Percentiles rank a stretch among this genome's conserved stretches.
phyloP scores from a whole-genome alignment of 2,888 invertebrate genomes.

The Ormyrus thymus region DNA sequence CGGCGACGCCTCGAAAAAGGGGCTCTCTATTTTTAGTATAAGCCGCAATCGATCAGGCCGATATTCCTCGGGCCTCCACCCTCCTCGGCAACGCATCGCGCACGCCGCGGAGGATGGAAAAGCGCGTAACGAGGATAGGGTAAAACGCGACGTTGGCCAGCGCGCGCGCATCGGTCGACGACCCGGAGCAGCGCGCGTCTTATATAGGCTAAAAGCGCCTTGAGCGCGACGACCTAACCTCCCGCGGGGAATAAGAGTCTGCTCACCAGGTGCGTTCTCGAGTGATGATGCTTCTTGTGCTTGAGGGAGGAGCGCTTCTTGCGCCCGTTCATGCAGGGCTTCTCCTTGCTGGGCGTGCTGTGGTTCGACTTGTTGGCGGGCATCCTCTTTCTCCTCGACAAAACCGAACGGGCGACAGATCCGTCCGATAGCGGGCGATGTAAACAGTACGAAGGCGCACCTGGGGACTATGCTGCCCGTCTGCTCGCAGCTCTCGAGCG shows the following conservation, averaged over 20 bases:
- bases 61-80: too few species aligned
- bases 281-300: constrained; percentile 67
- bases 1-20: constrained; percentile 13
- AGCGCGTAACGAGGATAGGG: not conserved
- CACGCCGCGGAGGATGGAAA: not conserved
- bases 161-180: constrained; percentile 31
- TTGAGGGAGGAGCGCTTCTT: constrained; percentile 67
- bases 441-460: too few species aligned
- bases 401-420: too few species aligned
- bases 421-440: too few species aligned
- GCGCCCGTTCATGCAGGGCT: constrained; percentile 29
- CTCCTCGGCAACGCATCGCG: too few species aligned
- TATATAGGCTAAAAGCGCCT: not conserved
- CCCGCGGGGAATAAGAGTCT: not conserved
- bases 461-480: too few species aligned
- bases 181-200: not conserved
- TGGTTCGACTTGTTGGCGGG: constrained; percentile 70
- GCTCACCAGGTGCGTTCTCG: constrained; percentile 71
- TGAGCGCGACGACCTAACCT: constrained; percentile 4
- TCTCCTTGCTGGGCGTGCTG: constrained; percentile 67
- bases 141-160: not conserved
- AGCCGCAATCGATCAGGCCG: not conserved
- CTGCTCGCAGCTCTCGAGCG: too few species aligned
- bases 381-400: constrained; percentile 55
- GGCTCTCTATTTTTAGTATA: constrained; percentile 7